A percentile compares a stretch with the other conserved stretches of the same genome.
phyloP scores from a whole-genome alignment of 2,797 vertebrate genomes.

The Stomatorhinus walkeri region DNA sequence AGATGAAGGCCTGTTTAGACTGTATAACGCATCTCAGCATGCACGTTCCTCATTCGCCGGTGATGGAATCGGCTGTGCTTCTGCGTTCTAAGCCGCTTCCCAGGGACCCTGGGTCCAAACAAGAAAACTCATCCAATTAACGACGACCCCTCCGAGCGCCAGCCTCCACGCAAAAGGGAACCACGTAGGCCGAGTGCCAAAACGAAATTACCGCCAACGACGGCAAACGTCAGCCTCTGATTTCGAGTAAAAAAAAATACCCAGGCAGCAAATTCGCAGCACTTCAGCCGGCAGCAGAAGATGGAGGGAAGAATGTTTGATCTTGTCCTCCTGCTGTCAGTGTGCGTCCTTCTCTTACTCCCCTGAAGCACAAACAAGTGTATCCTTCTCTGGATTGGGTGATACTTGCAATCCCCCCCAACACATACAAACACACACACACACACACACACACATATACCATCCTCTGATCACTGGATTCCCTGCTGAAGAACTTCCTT shows the following conservation, averaged over 20 bases:
- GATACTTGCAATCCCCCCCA: not conserved
- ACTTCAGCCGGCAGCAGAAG: not conserved
- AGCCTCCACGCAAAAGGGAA: not conserved
- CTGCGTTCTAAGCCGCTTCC: not conserved
- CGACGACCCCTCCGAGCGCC: not conserved
- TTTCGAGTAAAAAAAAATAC: slow-evolving; percentile 11
- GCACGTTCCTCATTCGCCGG: not conserved
- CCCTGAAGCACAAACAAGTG: not conserved
- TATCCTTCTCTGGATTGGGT: not conserved
- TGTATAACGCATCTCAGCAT: not conserved
- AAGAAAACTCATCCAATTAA: not conserved
- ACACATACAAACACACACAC: not conserved
- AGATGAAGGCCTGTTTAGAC: not conserved
- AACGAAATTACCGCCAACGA: not conserved
- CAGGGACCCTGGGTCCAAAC: not conserved
- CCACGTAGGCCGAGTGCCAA: not conserved
- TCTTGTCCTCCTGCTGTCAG: slow-evolving; percentile 22
- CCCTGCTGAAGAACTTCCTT: slow-evolving; percentile 2
- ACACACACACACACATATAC: not conserved
- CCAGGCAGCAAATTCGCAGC: not conserved
- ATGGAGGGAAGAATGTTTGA: slow-evolving; percentile 3
- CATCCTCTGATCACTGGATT: not conserved
- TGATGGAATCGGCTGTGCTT: not conserved
- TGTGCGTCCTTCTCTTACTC: not conserved
- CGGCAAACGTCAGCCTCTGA: not conserved